A percentile compares a stretch with the other conserved stretches of the same genome.
Evolutionary conservation across 2,113 vertebrate species (phyloP).

Genomic region (Oncorhynchus gorbuscha): DNA sequence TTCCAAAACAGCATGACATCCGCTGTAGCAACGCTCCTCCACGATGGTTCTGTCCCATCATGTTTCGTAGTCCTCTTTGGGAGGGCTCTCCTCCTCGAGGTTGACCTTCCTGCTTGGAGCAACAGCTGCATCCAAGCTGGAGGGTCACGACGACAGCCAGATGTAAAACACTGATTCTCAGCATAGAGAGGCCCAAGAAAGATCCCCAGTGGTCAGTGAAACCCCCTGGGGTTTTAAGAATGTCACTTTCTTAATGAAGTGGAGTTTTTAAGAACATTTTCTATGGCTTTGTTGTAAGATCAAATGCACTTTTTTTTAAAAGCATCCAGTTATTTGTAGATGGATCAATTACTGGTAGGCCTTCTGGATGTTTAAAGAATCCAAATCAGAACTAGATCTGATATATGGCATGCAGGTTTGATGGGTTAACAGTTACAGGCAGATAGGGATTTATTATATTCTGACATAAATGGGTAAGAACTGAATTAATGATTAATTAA

Average conservation of each 20-base stretch:
- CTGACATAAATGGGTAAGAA: no score
- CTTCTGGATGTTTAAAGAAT: no score
- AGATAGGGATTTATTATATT: no score
- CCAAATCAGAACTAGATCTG: no score
- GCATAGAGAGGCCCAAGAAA: constrained; percentile 48
- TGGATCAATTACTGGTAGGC: no score
- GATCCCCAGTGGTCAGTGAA: constrained; percentile 43
- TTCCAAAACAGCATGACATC: background rate
- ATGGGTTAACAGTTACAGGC: no score
- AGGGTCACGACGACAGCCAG: constrained; percentile 69
- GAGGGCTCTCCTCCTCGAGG: constrained; percentile 64
- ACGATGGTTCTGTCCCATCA: constrained; percentile 32
- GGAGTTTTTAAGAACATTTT: background rate
- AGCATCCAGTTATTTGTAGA: no score
- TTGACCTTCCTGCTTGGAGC: constrained; percentile 69
- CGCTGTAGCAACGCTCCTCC: constrained; percentile 27
- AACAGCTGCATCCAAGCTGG: constrained; percentile 70
- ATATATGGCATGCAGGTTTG: no score
- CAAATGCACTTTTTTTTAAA: no score
- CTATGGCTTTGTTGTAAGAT: no score
- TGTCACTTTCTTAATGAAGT: constrained; percentile 28
- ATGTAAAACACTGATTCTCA: constrained; percentile 70
- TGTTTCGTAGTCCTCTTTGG: constrained; percentile 59
- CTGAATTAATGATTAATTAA: no score
- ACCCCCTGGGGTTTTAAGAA: constrained; percentile 33